Evolutionary conservation across 2,888 invertebrate genomes (phyloP), one percentile per base, ranked within the genome.

Genomic region (Nomada fucata): DNA sequence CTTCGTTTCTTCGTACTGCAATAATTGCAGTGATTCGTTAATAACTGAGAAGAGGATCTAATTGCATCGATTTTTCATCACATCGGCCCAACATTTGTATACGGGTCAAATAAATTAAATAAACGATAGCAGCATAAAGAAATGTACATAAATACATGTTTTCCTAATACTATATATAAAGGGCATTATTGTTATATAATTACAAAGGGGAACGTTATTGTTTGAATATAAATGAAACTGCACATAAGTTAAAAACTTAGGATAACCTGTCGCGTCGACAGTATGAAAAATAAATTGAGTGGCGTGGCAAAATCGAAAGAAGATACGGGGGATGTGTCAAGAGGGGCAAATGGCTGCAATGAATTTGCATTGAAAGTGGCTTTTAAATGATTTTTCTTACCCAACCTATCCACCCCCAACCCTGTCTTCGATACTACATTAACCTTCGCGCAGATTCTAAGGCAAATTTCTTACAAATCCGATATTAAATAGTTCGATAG

Each of bases 351-450:
- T 76, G 85, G 87, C 68, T 88, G 88, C 90, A 89, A 90, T 89
- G 91, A 92, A 93, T 93, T 93, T 93, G 92, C 92, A 93, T 93
- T 88, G 91, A 93, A 92, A 93, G 92, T 93, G 92, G 88, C 90
- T 92, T 90, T 92, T 92, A 90, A 91, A 90, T 86, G 87, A 88
- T 90, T 90, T 88, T 86, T 83, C 84, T 79, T 65, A 61, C 63
- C 63, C 13, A 9, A 26, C 11, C 20, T 36, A 29, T 42, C 64
- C 20, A 29, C 50, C 75, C 47, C 64, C 20, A 29, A 42, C 75
- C 47, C 68, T 47, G 44, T 44, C 36, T 60, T 53, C 81, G 61
- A 69, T 75, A 57, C 70, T 52, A 64, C 74, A 50, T 78, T 78
- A 82, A 79, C 63, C 83, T 80, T 74, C 76, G 47, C 76, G 74